Conservation (phyloP, 1,140 invertebrate species). For the Acromyrmex echinatior region DNA sequence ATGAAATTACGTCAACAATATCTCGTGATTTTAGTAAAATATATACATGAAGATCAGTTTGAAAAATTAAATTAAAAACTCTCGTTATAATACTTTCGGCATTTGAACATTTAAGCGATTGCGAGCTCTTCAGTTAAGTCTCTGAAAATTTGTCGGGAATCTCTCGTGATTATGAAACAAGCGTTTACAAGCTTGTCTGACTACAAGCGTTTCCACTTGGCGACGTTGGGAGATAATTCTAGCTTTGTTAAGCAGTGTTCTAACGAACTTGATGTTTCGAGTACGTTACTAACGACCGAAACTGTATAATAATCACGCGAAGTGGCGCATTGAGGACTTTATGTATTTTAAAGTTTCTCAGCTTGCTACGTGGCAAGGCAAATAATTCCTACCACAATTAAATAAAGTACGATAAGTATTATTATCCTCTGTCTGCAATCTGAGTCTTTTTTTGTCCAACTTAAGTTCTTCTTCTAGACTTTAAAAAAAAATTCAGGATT, state of each 20-base stretch:
- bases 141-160: constrained; percentile 13
- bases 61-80: not conserved
- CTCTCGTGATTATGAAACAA: constrained; percentile 1
- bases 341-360: constrained; percentile 9
- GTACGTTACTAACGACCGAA: constrained; percentile 32
- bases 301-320: constrained; percentile 32
- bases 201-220: constrained; percentile 38
- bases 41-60: not conserved
- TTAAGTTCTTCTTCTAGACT: too few species aligned
- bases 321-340: constrained; percentile 15
- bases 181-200: constrained; percentile 40
- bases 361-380: not conserved
- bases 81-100: not conserved
- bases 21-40: not conserved
- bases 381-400: not conserved
- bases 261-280: constrained; percentile 56
- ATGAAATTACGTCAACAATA: too few species aligned
- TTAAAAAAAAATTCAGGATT: too few species aligned
- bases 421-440: not conserved
- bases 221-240: constrained; percentile 40
- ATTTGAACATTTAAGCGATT: not conserved
- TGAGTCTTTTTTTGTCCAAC: too few species aligned
- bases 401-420: not conserved
- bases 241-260: constrained; percentile 23
- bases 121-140: constrained; percentile 2